phyloP scores from a whole-genome alignment of 2,113 vertebrate genomes.

The Oryzias melastigma region DNA sequence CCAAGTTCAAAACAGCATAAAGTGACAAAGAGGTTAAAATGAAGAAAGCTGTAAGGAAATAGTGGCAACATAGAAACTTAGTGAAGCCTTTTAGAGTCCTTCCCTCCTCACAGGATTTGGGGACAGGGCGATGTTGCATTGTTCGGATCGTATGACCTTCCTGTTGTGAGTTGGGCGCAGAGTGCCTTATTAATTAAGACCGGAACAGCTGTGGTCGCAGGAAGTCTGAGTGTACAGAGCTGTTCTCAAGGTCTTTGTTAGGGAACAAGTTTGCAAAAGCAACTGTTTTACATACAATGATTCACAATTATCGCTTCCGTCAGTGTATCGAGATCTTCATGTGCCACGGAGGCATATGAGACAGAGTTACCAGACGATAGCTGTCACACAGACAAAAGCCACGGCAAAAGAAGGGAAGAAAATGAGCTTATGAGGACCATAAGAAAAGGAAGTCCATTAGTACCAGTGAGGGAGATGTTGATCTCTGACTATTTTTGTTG shows the following conservation, averaged over 20 bases:
- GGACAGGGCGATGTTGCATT: conserved; percentile 51
- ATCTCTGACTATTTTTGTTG: neutral
- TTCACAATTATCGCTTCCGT: conserved; percentile 17
- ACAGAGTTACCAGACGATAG: neutral
- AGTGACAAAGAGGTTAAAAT: no score
- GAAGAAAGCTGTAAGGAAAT: no score
- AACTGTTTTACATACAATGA: conserved; percentile 58
- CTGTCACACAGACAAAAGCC: neutral
- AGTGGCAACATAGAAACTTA: no score
- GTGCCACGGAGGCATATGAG: conserved; percentile 4
- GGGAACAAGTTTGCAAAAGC: conserved; percentile 30
- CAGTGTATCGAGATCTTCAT: neutral
- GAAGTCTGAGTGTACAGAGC: conserved; percentile 59
- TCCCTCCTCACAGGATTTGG: conserved; percentile 1
- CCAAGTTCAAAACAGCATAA: no score
- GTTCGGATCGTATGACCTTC: conserved; percentile 65
- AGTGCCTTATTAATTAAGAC: conserved; percentile 61
- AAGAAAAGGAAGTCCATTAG: neutral
- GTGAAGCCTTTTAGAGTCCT: no score
- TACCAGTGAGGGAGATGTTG: neutral
- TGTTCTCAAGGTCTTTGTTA: conserved; percentile 47
- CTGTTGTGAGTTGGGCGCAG: conserved; percentile 63
- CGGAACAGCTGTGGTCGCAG: conserved; percentile 58
- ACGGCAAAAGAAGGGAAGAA: neutral
- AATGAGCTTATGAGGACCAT: neutral